Evolutionary conservation across 1,140 invertebrate species (phyloP).

Genomic region (Thaumatotibia leucotreta): DNA sequence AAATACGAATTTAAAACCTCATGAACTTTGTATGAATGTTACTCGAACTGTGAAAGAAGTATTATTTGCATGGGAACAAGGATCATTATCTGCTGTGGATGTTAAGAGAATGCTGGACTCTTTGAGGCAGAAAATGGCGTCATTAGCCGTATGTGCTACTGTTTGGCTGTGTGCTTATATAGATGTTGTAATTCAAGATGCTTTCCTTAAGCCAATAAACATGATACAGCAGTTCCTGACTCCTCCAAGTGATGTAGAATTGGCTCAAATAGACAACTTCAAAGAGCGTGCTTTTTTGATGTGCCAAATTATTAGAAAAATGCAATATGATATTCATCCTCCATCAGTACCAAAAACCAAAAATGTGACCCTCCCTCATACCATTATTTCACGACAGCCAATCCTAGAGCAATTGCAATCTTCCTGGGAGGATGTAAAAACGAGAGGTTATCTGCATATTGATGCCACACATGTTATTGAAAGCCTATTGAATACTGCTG

Average conservation of each 20-base stretch:
- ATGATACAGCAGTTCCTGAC: slow-evolving; percentile 93
- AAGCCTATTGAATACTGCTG: slow-evolving; percentile 90
- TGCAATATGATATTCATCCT: slow-evolving; percentile 90
- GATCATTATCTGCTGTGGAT: slow-evolving; percentile 85
- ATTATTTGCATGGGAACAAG: slow-evolving; percentile 93
- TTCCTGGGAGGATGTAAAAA: slow-evolving; percentile 85
- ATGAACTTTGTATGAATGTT: slow-evolving; percentile 90
- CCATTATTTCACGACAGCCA: slow-evolving; percentile 84
- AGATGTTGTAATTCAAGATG: slow-evolving; percentile 90
- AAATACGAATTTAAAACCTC: slow-evolving; percentile 87
- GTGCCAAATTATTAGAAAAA: slow-evolving; percentile 90
- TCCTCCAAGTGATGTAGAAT: slow-evolving; percentile 78
- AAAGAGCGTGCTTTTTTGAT: slow-evolving; percentile 84
- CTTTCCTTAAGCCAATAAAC: slow-evolving; percentile 90
- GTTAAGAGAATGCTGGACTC: slow-evolving; percentile 93
- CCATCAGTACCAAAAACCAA: slow-evolving; percentile 83
- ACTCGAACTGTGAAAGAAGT: slow-evolving; percentile 92
- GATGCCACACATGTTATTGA: slow-evolving; percentile 88
- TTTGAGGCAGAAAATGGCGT: slow-evolving; percentile 89
- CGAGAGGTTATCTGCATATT: slow-evolving; percentile 89
- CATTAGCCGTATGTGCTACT: slow-evolving; percentile 91
- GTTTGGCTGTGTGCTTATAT: slow-evolving; percentile 96
- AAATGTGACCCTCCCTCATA: slow-evolving; percentile 78
- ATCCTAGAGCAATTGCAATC: slow-evolving; percentile 85
- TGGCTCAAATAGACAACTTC: slow-evolving; percentile 76